These are phyloP conservation scores for Lasioglossum calceatum DNA, from an alignment of 2,888 invertebrate genomes.

Conservation along the genomic window DNA sequence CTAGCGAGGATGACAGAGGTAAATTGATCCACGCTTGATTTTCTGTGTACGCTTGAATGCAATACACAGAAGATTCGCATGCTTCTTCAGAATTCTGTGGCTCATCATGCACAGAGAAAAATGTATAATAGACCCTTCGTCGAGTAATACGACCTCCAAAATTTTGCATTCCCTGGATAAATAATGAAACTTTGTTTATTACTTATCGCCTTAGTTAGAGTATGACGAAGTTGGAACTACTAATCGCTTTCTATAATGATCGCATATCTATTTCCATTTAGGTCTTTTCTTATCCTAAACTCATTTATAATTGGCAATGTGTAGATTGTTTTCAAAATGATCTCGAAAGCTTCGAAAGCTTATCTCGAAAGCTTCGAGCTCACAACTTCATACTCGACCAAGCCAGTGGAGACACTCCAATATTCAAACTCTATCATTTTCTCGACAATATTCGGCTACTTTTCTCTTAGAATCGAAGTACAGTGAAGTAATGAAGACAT, in stretches of 20 bases:
- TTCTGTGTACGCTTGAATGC: constrained; percentile 36
- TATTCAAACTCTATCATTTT: background rate
- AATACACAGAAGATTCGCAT: constrained; percentile 51
- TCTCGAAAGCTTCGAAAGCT: background rate
- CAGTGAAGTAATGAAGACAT: background rate
- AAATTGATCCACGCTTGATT: constrained; percentile 39
- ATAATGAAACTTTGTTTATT: background rate
- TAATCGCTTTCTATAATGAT: background rate
- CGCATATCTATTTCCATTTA: background rate
- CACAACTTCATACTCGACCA: background rate
- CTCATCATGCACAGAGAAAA: constrained; percentile 29
- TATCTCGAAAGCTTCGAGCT: background rate
- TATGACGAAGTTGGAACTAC: background rate
- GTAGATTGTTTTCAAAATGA: background rate
- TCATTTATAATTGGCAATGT: background rate
- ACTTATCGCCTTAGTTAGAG: background rate
- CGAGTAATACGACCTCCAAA: background rate
- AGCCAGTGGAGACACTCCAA: background rate
- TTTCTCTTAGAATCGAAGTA: background rate
- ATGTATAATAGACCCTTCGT: constrained; percentile 7
- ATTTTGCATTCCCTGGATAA: background rate
- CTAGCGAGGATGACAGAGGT: constrained; percentile 13
- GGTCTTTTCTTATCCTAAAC: too few species aligned
- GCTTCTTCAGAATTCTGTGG: constrained; percentile 34
- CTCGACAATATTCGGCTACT: too few species aligned